Evolutionary conservation across 2,888 invertebrate genomes (phyloP).

Genomic region (Allacma fusca): DNA sequence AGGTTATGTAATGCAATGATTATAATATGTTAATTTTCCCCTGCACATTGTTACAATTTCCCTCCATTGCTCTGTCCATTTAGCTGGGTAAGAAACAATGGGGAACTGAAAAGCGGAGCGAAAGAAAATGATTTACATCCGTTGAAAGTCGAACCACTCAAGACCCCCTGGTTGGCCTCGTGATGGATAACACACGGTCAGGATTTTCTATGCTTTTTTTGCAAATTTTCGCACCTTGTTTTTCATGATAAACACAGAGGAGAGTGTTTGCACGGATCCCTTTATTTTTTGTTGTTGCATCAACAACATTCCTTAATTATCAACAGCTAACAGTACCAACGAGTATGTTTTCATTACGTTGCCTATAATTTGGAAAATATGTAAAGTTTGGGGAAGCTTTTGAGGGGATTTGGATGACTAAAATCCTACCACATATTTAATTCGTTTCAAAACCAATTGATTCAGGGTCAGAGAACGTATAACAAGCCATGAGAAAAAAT

Average conservation of each 20-base stretch:
- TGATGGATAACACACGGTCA: constrained; percentile 31
- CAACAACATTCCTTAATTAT: too few relatives aligned
- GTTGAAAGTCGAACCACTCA: constrained; percentile 12
- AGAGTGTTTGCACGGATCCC: not conserved
- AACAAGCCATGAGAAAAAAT: too few relatives aligned
- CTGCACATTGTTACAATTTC: not conserved
- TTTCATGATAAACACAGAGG: not conserved
- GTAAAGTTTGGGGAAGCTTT: too few relatives aligned
- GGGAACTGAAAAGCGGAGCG: constrained; percentile 27
- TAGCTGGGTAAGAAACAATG: constrained; percentile 1
- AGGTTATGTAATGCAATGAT: constrained; percentile 10
- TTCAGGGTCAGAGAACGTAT: too few relatives aligned
- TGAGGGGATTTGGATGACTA: too few relatives aligned
- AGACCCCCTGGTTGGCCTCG: constrained; percentile 25
- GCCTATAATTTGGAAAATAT: too few relatives aligned
- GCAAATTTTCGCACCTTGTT: not conserved
- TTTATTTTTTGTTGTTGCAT: not conserved
- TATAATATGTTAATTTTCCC: constrained; percentile 8
- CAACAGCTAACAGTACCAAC: too few relatives aligned
- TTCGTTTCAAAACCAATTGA: too few relatives aligned
- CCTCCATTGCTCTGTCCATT: not conserved
- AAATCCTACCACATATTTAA: too few relatives aligned
- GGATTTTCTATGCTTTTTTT: constrained; percentile 14
- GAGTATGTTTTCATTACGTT: too few relatives aligned
- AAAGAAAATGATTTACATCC: constrained; percentile 34